A percentile compares a stretch with the other conserved stretches of the same genome.
Evolutionary conservation across 2,113 vertebrate genomes (phyloP).

Genomic region (Oncorhynchus tshawytscha): DNA sequence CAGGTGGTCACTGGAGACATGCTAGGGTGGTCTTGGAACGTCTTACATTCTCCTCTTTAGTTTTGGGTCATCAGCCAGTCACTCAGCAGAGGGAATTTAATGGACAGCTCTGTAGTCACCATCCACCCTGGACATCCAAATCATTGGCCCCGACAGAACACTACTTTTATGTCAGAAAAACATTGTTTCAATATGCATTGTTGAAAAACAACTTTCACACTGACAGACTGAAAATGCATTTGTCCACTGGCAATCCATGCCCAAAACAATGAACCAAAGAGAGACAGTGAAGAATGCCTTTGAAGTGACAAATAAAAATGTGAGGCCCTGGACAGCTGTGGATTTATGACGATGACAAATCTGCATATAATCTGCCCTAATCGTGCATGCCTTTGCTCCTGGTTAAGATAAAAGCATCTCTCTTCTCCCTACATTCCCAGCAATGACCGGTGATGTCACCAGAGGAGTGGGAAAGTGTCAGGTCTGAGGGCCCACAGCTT

Average conservation of each 20-base stretch:
- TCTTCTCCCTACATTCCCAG: constrained; percentile 45
- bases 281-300: constrained; percentile 72
- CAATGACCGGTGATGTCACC: constrained; percentile 42
- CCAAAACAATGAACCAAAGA: constrained; percentile 48
- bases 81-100: no score
- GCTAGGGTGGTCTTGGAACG: no score
- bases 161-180: no score
- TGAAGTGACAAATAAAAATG: constrained; percentile 77
- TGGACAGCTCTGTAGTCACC: no score
- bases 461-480: constrained; percentile 54
- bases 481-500: constrained; percentile 12
- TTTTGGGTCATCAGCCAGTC: no score
- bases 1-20: no score
- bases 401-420: constrained; percentile 63
- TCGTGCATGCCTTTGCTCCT: constrained; percentile 58
- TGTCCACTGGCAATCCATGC: constrained; percentile 28
- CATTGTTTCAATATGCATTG: neutral
- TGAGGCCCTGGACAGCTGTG: constrained; percentile 72
- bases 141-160: no score
- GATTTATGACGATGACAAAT: constrained; percentile 80
- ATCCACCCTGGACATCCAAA: no score
- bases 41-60: no score
- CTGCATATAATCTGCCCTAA: constrained; percentile 74
- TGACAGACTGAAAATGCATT: constrained; percentile 30
- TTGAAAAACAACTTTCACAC: neutral